Evolutionary conservation across 1,140 invertebrate genomes (phyloP).

Genomic region (Arion vulgaris): DNA sequence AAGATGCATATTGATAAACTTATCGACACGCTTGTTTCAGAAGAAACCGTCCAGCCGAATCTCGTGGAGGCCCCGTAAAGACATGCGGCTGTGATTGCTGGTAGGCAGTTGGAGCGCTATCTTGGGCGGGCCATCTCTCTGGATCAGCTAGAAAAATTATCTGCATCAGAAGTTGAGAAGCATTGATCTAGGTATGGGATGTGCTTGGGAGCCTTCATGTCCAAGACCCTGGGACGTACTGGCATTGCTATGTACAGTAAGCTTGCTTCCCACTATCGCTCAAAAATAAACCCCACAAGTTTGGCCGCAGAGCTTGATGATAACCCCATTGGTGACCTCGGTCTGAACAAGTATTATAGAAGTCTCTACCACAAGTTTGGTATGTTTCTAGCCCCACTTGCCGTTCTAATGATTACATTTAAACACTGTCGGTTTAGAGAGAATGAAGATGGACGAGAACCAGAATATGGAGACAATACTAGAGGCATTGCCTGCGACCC

Average conservation of each 20-base stretch:
- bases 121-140: neutral
- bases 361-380: neutral
- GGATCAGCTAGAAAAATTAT: neutral
- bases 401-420: neutral
- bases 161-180: neutral
- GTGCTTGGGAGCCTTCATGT: neutral
- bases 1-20: too few species aligned
- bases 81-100: neutral
- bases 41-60: too few species aligned
- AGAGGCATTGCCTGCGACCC: too few species aligned
- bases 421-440: constrained; percentile 9
- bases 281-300: neutral
- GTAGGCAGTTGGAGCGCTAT: neutral
- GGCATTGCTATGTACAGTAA: neutral
- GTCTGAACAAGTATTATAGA: neutral
- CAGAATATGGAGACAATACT: too few species aligned
- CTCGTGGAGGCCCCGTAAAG: neutral
- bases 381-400: constrained; percentile 9
- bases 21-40: too few species aligned
- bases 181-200: neutral
- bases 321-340: neutral
- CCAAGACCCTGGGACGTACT: neutral
- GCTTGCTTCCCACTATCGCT: neutral
- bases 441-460: neutral
- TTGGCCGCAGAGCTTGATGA: neutral